Conservation (phyloP, 2,797 vertebrate species). For the Cheirogaleus major region DNA sequence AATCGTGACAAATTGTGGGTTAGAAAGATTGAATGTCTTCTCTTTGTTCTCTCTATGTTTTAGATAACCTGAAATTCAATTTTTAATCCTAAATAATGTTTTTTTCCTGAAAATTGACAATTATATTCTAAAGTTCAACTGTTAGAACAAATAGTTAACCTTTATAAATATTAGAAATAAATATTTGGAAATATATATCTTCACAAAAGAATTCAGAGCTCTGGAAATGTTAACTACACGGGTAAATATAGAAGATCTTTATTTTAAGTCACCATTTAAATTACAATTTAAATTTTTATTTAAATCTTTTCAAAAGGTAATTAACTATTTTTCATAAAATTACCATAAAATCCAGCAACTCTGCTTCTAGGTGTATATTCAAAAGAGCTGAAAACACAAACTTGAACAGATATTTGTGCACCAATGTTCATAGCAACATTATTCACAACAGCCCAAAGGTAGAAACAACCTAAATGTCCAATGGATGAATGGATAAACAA, state of each 20-base stretch:
- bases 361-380: neutral
- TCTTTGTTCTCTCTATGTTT: constrained; percentile 32
- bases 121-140: constrained; percentile 42
- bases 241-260: neutral
- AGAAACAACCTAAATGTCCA: neutral
- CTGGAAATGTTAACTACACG: neutral
- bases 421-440: neutral
- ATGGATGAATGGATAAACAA: neutral
- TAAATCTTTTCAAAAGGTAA: constrained; percentile 43
- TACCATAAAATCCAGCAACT: neutral
- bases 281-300: neutral
- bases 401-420: neutral
- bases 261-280: neutral
- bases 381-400: neutral
- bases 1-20: neutral
- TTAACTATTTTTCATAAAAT: constrained; percentile 5
- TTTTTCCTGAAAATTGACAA: constrained; percentile 37
- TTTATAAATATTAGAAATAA: neutral
- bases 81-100: constrained; percentile 18
- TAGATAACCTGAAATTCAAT: constrained; percentile 14
- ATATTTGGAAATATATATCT: neutral
- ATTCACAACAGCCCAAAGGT: neutral
- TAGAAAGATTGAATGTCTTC: constrained; percentile 17
- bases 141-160: constrained; percentile 35
- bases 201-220: constrained; percentile 24